These are phyloP conservation scores for Emydura subglobosa DNA, from an alignment of 2,113 vertebrate species.

Conservation along the genomic window DNA sequence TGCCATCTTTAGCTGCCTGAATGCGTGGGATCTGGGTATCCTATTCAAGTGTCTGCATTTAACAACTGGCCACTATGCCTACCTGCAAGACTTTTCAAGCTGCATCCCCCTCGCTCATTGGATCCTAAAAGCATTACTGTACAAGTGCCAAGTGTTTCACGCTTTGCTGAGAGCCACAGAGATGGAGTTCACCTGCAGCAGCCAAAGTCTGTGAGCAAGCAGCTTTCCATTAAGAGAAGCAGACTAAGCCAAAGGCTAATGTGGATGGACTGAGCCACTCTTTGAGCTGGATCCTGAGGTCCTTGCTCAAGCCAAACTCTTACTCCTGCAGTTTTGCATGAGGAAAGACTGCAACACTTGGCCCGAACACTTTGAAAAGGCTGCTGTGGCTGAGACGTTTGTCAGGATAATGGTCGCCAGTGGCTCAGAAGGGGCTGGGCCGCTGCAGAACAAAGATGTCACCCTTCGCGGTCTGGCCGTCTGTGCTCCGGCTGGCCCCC, in stretches of 20 bases:
- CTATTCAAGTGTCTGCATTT: background rate
- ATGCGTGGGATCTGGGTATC: background rate
- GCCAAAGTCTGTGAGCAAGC: background rate
- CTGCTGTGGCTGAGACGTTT: background rate
- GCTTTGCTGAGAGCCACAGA: background rate
- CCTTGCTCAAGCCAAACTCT: background rate
- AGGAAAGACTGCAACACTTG: background rate
- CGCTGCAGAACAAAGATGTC: too few species aligned
- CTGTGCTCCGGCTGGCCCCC: background rate
- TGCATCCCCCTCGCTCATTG: background rate
- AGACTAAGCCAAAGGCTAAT: background rate
- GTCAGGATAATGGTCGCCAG: accelerated
- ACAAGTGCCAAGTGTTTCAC: background rate
- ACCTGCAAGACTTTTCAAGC: too few species aligned
- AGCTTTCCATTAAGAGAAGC: background rate
- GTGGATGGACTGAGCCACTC: background rate
- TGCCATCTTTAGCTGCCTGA: background rate
- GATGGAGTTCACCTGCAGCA: background rate
- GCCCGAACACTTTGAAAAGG: background rate
- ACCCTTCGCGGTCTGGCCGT: background rate
- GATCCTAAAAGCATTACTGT: background rate
- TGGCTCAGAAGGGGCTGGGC: background rate
- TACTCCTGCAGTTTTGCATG: background rate
- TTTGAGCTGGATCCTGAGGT: background rate
- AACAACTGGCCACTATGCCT: background rate